Conservation (phyloP, 2,113 vertebrate species). For the Ophiodon elongatus region DNA sequence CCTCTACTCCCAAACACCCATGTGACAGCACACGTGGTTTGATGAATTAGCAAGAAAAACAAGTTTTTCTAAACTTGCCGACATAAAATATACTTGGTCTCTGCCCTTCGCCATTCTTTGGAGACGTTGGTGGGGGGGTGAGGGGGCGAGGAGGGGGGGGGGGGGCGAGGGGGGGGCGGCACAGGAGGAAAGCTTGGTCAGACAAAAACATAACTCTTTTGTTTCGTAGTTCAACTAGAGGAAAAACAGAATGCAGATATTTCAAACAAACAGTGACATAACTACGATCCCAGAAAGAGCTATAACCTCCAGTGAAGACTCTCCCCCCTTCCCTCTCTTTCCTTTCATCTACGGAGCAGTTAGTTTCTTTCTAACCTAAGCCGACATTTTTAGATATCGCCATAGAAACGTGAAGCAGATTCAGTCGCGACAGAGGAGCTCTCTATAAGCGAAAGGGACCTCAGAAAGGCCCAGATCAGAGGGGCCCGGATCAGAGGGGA, state of each 20-base stretch:
- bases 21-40: conserved; percentile 61
- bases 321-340: conserved; percentile 17
- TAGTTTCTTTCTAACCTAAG: conserved; percentile 17
- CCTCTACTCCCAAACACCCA: conserved; percentile 68
- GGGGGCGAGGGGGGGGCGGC: background rate
- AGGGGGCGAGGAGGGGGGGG: too few relatives aligned
- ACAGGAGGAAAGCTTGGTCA: conserved; percentile 19
- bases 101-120: conserved; percentile 57
- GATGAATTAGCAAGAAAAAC: conserved; percentile 78
- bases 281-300: conserved; percentile 55
- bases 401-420: conserved; percentile 9
- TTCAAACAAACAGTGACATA: conserved; percentile 56
- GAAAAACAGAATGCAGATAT: conserved; percentile 34
- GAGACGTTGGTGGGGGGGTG: conserved; percentile 29
- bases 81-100: conserved; percentile 71
- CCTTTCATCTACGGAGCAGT: conserved; percentile 39
- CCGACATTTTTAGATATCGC: conserved; percentile 41
- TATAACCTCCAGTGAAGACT: conserved; percentile 33
- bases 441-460: conserved; percentile 17
- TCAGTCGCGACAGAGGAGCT: conserved; percentile 1
- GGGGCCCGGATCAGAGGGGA: conserved; percentile 3
- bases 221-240: conserved; percentile 49
- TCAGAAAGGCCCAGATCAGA: background rate
- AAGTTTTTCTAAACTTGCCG: conserved; percentile 71
- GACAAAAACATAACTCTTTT: conserved; percentile 42